Evolutionary conservation across 1,140 invertebrate species (phyloP), one percentile per base, ranked within the genome.

Genomic region (Triops cancriformis): DNA sequence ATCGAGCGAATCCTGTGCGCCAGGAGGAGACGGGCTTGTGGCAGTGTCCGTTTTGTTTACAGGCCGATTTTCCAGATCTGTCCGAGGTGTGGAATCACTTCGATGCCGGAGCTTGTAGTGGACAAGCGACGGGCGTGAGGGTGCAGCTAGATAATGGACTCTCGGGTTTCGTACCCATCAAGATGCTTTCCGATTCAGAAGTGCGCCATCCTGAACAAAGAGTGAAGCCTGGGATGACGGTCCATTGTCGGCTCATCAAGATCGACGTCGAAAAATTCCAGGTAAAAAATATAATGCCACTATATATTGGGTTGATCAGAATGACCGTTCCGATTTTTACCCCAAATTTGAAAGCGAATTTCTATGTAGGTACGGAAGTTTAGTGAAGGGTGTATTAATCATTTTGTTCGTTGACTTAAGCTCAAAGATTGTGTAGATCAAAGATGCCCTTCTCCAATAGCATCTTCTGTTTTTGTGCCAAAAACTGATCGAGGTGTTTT

Each of bases 51-150:
- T 98, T 98, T 84, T 99, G 98, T 87, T 86, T 93, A 79, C 75
- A 76, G 28, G 75, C 64, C 84, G 93, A 97, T 83, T 98, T 98
- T 82, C 92, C 94, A 0, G 96, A 98, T 83, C 86, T 98, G 1
- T 95, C 94, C 45, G 96, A 99, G 85, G 89, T 98, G 5, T 98
- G 97, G 97, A 96, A 96, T 86, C 97, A 99, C 86, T 98, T 98
- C 86, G 97, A 98, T 85, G 92, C 94, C 64, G 94, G 93, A 42
- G 91, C 92, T 26, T 99, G 98, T 87, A 96, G 94, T 0, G 98
- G 98, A 0, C 93, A 96, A 85, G 94, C 97, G 1, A 93, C 93
- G 0, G 98, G 98, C 1, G 91, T 99, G 0, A 89, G 93, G 77
- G 87, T 96, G 1, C 88, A 92, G 0, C 85, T 99, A 0, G 98